These are phyloP conservation scores for Proisotoma minuta DNA, from an alignment of 2,888 invertebrate species.

Conservation along the genomic window DNA sequence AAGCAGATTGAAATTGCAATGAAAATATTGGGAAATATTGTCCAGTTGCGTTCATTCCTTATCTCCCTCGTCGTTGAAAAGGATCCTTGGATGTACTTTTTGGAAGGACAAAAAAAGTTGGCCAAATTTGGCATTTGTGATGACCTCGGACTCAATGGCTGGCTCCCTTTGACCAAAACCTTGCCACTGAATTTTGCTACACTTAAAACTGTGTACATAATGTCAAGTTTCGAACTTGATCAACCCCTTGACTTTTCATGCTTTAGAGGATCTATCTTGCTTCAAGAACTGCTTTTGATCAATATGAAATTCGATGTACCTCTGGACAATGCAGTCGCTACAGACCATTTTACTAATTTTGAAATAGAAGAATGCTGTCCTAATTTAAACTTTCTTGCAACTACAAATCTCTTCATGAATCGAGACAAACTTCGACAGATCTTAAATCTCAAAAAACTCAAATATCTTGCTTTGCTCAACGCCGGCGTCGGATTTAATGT, in stretches of 20 bases:
- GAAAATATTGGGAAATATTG: not conserved
- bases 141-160: not conserved
- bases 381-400: constrained; percentile 12
- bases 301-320: not conserved
- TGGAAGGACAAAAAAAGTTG: constrained; percentile 10
- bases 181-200: constrained; percentile 8
- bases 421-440: not conserved
- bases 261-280: constrained; percentile 8
- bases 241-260: constrained; percentile 1
- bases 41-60: not conserved
- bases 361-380: not conserved
- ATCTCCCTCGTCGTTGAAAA: not conserved
- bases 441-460: not conserved
- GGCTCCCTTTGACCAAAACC: constrained; percentile 9
- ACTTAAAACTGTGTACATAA: constrained; percentile 9
- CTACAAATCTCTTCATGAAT: constrained; percentile 7
- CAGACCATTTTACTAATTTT: not conserved
- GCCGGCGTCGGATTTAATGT: constrained; percentile 12
- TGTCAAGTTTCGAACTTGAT: not conserved
- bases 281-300: constrained; percentile 16
- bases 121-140: constrained; percentile 17
- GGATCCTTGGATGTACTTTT: constrained; percentile 9
- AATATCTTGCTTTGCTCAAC: constrained; percentile 10
- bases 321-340: not conserved
- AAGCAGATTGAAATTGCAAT: not conserved